Conservation (phyloP, 2,888 invertebrate species). For the Sepioteuthis lessoniana region DNA sequence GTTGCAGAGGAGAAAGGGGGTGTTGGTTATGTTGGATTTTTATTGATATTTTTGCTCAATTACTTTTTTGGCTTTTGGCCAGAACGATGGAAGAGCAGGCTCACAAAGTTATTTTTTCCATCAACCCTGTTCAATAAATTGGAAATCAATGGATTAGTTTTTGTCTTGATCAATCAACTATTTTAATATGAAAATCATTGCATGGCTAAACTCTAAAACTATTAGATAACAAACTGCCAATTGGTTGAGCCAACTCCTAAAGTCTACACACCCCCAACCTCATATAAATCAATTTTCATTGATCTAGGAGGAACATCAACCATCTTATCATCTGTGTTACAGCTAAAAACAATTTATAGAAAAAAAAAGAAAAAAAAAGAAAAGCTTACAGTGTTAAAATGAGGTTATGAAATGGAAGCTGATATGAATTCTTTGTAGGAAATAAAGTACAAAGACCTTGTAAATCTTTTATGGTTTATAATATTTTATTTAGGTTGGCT, state of each 20-base stretch:
- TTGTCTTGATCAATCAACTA: slow-evolving; percentile 33
- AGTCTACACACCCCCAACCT: not conserved
- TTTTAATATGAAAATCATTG: slow-evolving; percentile 33
- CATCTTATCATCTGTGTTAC: not conserved
- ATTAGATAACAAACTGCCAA: slow-evolving; percentile 23
- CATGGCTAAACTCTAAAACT: not conserved
- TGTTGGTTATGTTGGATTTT: not conserved
- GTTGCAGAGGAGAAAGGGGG: not conserved
- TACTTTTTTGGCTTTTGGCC: slow-evolving; percentile 33
- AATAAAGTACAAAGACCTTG: not conserved
- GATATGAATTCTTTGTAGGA: not conserved
- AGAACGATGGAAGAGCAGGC: not conserved
- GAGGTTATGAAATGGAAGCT: not conserved
- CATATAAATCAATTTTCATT: not conserved
- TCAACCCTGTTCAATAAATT: slow-evolving; percentile 14
- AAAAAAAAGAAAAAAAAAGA: not conserved
- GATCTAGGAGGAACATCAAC: not conserved
- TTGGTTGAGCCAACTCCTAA: not conserved
- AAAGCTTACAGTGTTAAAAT: not conserved
- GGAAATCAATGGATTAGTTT: slow-evolving; percentile 21
- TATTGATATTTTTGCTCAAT: slow-evolving; percentile 33
- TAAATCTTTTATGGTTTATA: not conserved
- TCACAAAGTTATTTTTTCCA: not conserved
- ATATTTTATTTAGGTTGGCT: not conserved
- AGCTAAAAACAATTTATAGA: not conserved